phyloP scores from a whole-genome alignment of 2,797 vertebrate species.

The Chrysolophus pictus region DNA sequence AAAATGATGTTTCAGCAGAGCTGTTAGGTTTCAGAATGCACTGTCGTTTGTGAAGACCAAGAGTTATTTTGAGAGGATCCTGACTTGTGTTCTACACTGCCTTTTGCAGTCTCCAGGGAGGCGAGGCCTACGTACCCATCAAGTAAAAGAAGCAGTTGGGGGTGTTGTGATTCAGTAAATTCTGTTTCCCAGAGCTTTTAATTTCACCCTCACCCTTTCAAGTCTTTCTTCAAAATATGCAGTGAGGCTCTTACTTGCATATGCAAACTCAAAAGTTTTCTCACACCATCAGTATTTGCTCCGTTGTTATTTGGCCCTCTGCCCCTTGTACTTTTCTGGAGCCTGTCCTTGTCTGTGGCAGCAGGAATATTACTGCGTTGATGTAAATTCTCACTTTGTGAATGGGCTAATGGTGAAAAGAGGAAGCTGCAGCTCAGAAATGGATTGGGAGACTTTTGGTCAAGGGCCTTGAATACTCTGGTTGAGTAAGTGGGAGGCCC shows the following conservation, averaged over 20 bases:
- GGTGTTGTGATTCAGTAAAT: not conserved
- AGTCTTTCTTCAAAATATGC: slow-evolving; percentile 8
- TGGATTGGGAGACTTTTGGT: not conserved
- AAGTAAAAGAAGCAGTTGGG: not conserved
- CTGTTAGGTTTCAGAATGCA: not conserved
- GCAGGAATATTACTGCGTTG: not conserved
- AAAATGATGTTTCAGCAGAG: slow-evolving; percentile 10
- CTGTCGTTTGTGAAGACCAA: not conserved
- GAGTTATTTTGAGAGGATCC: not conserved
- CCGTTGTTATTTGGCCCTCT: not conserved
- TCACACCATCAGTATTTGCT: not conserved
- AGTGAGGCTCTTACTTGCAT: slow-evolving; percentile 50
- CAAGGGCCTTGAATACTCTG: not conserved
- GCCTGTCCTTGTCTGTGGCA: not conserved
- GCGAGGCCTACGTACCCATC: not conserved
- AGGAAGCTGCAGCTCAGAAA: not conserved
- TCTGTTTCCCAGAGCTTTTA: slow-evolving; percentile 32
- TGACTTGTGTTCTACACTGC: slow-evolving; percentile 22
- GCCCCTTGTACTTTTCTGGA: not conserved
- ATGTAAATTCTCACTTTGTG: not conserved
- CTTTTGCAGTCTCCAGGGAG: slow-evolving; percentile 31
- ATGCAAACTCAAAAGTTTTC: slow-evolving; percentile 42
- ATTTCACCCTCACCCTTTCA: not conserved
- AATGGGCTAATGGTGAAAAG: not conserved
- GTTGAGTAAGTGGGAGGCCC: not conserved